These are phyloP conservation scores for Epizoanthus fatuus DNA, from an alignment of 92 coral and sea anemone genomes.

Conservation along the genomic window DNA sequence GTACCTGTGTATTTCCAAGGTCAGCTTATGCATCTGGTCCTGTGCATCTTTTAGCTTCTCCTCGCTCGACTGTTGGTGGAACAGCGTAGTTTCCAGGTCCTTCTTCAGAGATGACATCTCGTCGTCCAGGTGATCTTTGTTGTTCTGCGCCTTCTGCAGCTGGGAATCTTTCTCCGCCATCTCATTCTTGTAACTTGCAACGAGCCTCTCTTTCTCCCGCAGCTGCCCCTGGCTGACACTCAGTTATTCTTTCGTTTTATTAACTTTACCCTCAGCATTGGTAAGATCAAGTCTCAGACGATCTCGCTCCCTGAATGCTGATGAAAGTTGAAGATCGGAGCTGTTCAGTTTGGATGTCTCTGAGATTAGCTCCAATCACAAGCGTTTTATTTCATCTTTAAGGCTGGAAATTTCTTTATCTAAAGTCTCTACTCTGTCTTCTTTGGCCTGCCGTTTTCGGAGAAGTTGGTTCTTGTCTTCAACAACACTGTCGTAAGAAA, in stretches of 20 bases:
- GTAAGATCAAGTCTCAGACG: background rate
- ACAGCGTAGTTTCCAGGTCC: background rate
- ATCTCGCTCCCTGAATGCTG: slow-evolving; percentile 15
- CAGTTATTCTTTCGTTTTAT: slow-evolving; percentile 2
- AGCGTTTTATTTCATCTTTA: background rate
- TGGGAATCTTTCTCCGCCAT: background rate
- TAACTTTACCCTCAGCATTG: slow-evolving; percentile 3
- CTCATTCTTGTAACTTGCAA: background rate
- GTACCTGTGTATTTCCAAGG: slow-evolving; percentile 1
- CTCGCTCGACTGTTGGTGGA: background rate
- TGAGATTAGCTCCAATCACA: background rate
- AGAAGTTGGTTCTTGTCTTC: slow-evolving; percentile 22
- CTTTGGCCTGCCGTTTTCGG: slow-evolving; percentile 2
- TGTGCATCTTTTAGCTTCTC: background rate
- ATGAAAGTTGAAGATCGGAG: slow-evolving; percentile 3
- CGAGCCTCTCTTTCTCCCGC: background rate
- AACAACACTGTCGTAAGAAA: background rate
- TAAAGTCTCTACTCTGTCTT: background rate
- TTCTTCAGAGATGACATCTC: background rate
- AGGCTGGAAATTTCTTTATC: background rate
- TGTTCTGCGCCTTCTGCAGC: slow-evolving; percentile 7
- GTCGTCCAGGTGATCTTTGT: background rate
- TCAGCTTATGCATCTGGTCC: background rate
- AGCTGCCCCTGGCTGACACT: slow-evolving; percentile 2
- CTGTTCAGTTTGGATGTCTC: background rate